A percentile compares a stretch with the other conserved stretches of the same genome.
These are phyloP conservation scores for Apteryx owenii DNA, from an alignment of 2,113 vertebrate species.

Conservation along the genomic window DNA sequence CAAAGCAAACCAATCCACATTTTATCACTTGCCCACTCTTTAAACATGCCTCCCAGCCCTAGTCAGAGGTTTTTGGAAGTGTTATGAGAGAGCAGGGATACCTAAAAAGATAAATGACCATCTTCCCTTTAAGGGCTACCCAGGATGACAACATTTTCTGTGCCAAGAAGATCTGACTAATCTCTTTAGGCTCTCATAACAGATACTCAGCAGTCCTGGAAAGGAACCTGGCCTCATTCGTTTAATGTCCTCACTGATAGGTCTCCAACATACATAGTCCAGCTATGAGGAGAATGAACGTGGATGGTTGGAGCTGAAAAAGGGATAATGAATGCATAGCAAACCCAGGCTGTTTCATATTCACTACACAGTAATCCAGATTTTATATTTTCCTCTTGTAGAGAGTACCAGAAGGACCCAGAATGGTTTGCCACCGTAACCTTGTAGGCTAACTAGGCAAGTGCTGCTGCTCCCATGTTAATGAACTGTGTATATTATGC, in stretches of 20 bases:
- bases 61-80: background rate
- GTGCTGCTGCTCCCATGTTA: background rate
- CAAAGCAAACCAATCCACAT: background rate
- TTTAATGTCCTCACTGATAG: background rate
- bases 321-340: accelerated
- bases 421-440: background rate
- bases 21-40: background rate
- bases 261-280: background rate
- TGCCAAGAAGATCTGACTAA: slow-evolving; percentile 29
- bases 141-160: slow-evolving; percentile 9
- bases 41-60: background rate
- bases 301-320: background rate
- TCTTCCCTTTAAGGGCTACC: slow-evolving; percentile 11
- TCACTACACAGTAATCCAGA: background rate
- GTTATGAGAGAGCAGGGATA: slow-evolving; percentile 21
- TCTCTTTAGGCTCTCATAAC: slow-evolving; percentile 22
- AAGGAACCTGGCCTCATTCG: slow-evolving; percentile 1
- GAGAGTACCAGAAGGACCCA: background rate
- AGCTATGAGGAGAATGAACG: background rate
- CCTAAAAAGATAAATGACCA: slow-evolving; percentile 46
- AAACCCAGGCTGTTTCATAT: background rate
- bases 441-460: background rate
- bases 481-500: too few species aligned
- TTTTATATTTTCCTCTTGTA: background rate
- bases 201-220: slow-evolving; percentile 34